Conservation (phyloP, 2,113 vertebrate species). For the Ctenomys sociabilis region DNA sequence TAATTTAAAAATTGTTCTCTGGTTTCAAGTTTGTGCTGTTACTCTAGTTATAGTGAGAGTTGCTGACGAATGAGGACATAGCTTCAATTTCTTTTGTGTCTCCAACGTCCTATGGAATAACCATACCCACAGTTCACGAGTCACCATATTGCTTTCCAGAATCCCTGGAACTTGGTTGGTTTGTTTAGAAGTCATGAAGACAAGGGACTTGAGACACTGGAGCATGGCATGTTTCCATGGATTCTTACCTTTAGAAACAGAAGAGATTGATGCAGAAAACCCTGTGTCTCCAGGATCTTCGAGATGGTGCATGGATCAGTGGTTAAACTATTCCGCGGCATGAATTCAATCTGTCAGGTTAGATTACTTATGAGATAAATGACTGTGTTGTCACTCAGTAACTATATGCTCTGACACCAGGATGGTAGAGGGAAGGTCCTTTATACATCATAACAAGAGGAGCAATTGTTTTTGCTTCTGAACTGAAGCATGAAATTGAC, state of each 20-base stretch:
- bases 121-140: background rate
- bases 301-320: background rate
- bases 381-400: slow-evolving; percentile 46
- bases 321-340: slow-evolving; percentile 55
- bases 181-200: background rate
- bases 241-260: background rate
- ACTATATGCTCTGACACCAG: slow-evolving; percentile 46
- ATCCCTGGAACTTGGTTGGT: background rate
- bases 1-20: slow-evolving; percentile 55
- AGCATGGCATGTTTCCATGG: background rate
- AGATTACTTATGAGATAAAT: slow-evolving; percentile 73
- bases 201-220: background rate
- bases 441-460: slow-evolving; percentile 59
- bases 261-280: background rate
- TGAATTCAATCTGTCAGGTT: slow-evolving; percentile 63
- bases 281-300: slow-evolving; percentile 38
- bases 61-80: background rate
- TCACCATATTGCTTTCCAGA: background rate
- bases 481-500: slow-evolving; percentile 69
- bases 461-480: slow-evolving; percentile 68
- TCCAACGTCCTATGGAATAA: background rate
- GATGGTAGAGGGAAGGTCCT: slow-evolving; percentile 16
- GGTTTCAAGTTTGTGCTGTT: background rate
- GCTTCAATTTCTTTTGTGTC: background rate
- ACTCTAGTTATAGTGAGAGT: background rate